phyloP scores from a whole-genome alignment of 2,113 vertebrate species.

The Cephalopterus ornatus region DNA sequence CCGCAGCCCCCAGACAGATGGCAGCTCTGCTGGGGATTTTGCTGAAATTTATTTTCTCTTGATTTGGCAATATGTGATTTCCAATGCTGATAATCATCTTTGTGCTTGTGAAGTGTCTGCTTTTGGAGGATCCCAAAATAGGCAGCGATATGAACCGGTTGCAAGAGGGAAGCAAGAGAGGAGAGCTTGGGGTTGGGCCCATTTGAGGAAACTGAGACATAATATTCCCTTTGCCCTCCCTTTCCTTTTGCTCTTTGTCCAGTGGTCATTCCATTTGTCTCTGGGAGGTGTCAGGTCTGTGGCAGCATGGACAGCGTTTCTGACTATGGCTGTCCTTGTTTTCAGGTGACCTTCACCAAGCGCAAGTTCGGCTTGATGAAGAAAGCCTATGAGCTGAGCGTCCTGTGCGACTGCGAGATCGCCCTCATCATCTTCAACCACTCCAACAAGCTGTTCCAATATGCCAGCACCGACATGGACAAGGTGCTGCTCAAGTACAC shows the following conservation, averaged over 20 bases:
- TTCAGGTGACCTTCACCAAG: slow-evolving; percentile 79
- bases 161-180: not conserved
- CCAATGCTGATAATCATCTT: not conserved
- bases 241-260: not conserved
- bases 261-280: not conserved
- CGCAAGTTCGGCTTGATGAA: slow-evolving; percentile 99
- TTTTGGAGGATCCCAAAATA: not conserved
- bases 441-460: slow-evolving; percentile 96
- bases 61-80: slow-evolving; percentile 24
- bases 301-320: not conserved
- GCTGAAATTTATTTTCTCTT: slow-evolving; percentile 30
- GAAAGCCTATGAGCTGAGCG: slow-evolving; percentile 96
- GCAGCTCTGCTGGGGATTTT: slow-evolving; percentile 32
- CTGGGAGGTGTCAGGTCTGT: accelerated
- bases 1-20: slow-evolving; percentile 34
- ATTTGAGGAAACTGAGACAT: not conserved
- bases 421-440: slow-evolving; percentile 82
- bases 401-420: slow-evolving; percentile 71
- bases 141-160: not conserved
- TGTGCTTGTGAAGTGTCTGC: not conserved
- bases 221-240: not conserved
- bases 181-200: not conserved
- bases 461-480: slow-evolving; percentile 97
- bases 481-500: slow-evolving; percentile 97
- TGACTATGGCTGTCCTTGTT: not conserved